Evolutionary conservation across 2,797 vertebrate genomes (phyloP), one percentile per base, ranked within the genome.

Genomic region (Bradypus variegatus): DNA sequence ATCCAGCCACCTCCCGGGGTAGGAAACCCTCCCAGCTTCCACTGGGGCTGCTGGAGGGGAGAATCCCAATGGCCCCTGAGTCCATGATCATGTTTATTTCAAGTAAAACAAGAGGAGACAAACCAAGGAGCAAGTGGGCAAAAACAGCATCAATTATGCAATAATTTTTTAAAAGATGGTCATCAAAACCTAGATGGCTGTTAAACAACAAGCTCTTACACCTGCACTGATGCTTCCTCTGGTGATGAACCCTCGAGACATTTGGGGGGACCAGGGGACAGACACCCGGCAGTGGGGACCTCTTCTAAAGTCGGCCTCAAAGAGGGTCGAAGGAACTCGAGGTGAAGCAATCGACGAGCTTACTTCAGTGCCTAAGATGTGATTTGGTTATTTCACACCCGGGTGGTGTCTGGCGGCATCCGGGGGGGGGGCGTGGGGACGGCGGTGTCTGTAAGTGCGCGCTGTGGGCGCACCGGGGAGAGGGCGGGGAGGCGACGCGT

Each of bases 381-480:
- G 87, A 84, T 19, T 80, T 45, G 91, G 91, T 78, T 76, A 50
- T 88, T 92, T 90, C 90, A 94, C 58, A 50, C 82, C 94, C 92
- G 79, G 94, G 94, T 41, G 83, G 92, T 89, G 94, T 96, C 95
- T 89, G 92, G 70, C 96, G 92, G 70, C 96, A 94, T 80, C 92
- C 64, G 83, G 94, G 41, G 79, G 82, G 89, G 73, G 79, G 75
- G 9, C 3, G 7, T 8, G 1, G 80, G 4, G 5, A 92, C 8
- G 6, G 60, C 45, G 65, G 85, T 70, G 48, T 67, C 72, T 90
- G 78, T 80, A 45, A 64, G 36, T 36, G 70, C 77, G 67, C 67
- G 94, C 81, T 50, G n/a, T n/a, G 80, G 70, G 65, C 14, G 27
- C 69, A 18, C 72, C 55, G 91, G 88, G 69, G 93, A 96, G 95